Percentiles rank a stretch among this genome's conserved stretches.
Evolutionary conservation across 2,888 invertebrate species (phyloP).

Genomic region (Eupithecia insigniata): DNA sequence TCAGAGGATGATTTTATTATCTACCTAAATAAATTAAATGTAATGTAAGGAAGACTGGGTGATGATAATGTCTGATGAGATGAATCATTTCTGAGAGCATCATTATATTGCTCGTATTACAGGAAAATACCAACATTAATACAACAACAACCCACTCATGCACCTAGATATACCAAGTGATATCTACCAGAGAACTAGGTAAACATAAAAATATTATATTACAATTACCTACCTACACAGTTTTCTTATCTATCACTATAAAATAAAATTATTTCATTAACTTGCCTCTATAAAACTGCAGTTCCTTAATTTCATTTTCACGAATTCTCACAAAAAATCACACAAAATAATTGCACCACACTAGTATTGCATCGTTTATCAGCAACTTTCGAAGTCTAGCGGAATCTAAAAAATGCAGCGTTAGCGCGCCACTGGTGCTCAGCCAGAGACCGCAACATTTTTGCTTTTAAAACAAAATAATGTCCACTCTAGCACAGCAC

Average conservation of each 20-base stretch:
- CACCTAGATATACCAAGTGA: not conserved
- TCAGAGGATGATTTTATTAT: constrained; percentile 31
- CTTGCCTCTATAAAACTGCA: constrained; percentile 60
- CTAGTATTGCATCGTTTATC: constrained; percentile 55
- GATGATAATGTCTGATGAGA: constrained; percentile 17
- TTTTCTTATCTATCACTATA: not conserved
- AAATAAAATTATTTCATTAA: constrained; percentile 32
- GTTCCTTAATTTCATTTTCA: constrained; percentile 56
- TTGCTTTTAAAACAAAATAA: constrained; percentile 47
- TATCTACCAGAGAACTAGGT: not conserved
- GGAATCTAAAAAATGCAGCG: constrained; percentile 60
- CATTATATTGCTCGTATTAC: constrained; percentile 15
- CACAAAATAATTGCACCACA: constrained; percentile 43
- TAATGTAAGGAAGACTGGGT: not conserved
- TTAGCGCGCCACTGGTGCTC: constrained; percentile 61
- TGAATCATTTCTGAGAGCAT: constrained; percentile 26
- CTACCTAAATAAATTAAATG: not conserved
- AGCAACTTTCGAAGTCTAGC: constrained; percentile 69
- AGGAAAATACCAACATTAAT: constrained; percentile 18
- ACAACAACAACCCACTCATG: constrained; percentile 12
- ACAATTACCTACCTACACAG: not conserved
- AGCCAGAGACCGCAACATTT: constrained; percentile 55
- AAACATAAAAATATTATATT: constrained; percentile 1
- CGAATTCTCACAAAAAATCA: constrained; percentile 48
- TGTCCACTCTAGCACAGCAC: constrained; percentile 44